Evolutionary conservation across 2,113 vertebrate species (phyloP), one percentile per base, ranked within the genome.

Genomic region (Sylvietta virens): DNA sequence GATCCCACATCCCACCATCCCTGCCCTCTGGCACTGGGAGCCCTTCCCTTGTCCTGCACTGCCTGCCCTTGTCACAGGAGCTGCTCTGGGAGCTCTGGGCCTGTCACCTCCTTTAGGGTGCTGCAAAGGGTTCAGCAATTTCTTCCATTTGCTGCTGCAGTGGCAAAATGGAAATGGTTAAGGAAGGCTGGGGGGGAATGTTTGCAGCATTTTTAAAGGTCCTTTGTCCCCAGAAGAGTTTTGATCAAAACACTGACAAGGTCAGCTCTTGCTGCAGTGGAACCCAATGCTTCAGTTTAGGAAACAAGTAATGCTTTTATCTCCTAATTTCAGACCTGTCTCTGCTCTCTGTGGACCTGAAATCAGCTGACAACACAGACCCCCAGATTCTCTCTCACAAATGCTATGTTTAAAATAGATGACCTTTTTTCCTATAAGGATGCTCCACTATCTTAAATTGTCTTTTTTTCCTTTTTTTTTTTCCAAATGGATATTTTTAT

Each of bases 211-310:
- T 97, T 97, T 97, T 96, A 97, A 90, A 97, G 91, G 96, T 96
- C 89, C 67, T 58, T 10, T 69, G 61, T 94, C 95, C 83, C 96
- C 90, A 88, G 97, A 95, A 97, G 97, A 94, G 92, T 93, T 97
- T 97, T 98, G 98, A 98, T 98, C 97, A 97, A 95, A 97, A 88
- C 51, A 72, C 96, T 97, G 97, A 98, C 97, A 98, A 97, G 97
- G 98, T 98, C 97, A 90, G 95, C 97, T 96, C 97, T 98, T 98
- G 95, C 86, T 82, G 95, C 78, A 91, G 84, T 82, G 33, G 66
- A 95, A 88, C 96, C 83, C 97, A 95, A 77, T 91, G 92, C 91
- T 87, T 95, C 79, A 30, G 93, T 88, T 92, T 93, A 97, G 97
- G 97, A 98, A 98, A 97, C 90, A 94, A 96, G 92, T 92, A 97